phyloP scores from a whole-genome alignment of 1,140 invertebrate species.

The Phymorhynchus buccinoides region DNA sequence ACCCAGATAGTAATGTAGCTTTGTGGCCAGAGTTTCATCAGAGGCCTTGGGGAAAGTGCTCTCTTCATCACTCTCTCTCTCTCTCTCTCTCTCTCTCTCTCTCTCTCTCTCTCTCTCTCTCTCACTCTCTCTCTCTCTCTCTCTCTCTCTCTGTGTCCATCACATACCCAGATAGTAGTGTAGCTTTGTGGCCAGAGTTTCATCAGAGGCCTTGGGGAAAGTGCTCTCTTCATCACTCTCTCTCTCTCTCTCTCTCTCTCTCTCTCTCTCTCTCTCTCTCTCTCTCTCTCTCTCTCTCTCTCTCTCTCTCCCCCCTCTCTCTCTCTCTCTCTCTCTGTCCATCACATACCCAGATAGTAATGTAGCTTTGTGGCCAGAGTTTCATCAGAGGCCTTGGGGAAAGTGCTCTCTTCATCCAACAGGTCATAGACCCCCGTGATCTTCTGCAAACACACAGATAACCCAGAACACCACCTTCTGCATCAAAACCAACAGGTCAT shows the following conservation, averaged over 20 bases:
- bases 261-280: neutral
- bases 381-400: constrained; percentile 81
- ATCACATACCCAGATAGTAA: constrained; percentile 83
- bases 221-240: too few species aligned
- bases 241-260: neutral
- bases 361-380: constrained; percentile 97
- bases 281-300: neutral
- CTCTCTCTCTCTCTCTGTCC: neutral
- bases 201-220: neutral
- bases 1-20: constrained; percentile 91
- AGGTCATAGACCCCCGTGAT: constrained; percentile 59
- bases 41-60: constrained; percentile 72
- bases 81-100: too few species aligned
- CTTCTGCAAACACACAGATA: constrained; percentile 54
- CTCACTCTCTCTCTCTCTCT: too few species aligned
- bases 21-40: constrained; percentile 95
- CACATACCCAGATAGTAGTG: too few species aligned
- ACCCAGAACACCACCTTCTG: too few species aligned
- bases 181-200: too few species aligned
- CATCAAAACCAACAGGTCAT: too few species aligned
- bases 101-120: too few species aligned
- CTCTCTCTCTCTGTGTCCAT: too few species aligned
- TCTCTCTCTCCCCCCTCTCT: too few species aligned
- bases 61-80: constrained; percentile 57
- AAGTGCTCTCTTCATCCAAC: constrained; percentile 64